Evolutionary conservation across 2,888 invertebrate species (phyloP), one percentile per base, ranked within the genome.

Genomic region (Drosophila paranaensis): DNA sequence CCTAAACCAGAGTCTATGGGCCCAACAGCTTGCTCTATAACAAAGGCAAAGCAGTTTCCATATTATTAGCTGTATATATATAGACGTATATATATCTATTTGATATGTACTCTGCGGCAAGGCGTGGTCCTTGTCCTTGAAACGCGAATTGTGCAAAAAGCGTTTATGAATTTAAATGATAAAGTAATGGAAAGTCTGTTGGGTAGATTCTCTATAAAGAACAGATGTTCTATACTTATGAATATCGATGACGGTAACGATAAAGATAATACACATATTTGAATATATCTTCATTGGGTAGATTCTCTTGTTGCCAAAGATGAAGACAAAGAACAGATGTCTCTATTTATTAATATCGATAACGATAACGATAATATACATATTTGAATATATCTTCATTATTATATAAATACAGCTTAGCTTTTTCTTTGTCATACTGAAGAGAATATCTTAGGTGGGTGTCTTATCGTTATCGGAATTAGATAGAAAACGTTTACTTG

Each of bases 51-150:
- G 53, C 62, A 48, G 40, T 58, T 64, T 40, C 16, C 43, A 46
- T 60, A 60, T 63, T 71, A 64, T 73, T 69, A 74, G 73, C 69
- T 53, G 35, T 35, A 40, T 46, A 40, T 56, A 14, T 45, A 48
- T 55, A 43, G 20, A 20, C 20, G 20, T 20, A 20, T 37, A 43
- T 46, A 45, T 25, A 25, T 45, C 25, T 67, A 45, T 63, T 37
- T 64, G 27, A 37, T 65, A 57, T 74, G 60, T 46, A 46, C 20
- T 43, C 43, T 40, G 20, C 39, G 16, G 13, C 45, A 46, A 13
- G 61, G 51, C 37, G 46, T 20, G 39, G 40, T 33, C 33, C 57
- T 16, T 60, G 76, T 43, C 76, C 76, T 76, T 76, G 72, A 76
- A 64, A n/a, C 54, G 51, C 63, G 54, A 45, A 43, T 43, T 43